Evolutionary conservation across 2,113 vertebrate species (phyloP).

Genomic region (Nycticryphes semicollaris): DNA sequence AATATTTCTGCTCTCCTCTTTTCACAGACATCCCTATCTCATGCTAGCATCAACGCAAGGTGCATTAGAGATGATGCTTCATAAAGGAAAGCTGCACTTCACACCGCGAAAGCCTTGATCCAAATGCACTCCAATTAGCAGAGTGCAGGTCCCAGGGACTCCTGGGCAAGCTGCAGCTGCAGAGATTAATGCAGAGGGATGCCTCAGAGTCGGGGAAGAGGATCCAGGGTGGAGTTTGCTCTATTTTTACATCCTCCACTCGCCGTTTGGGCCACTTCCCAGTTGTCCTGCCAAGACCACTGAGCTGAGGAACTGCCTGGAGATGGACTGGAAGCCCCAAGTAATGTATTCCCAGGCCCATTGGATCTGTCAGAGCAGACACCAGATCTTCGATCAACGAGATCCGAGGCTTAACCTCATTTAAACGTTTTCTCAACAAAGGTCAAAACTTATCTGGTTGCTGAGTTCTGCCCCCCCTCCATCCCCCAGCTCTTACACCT

Average conservation of each 20-base stretch:
- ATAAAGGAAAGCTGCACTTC: slow-evolving; percentile 5
- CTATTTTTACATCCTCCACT: background rate
- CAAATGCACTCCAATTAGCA: slow-evolving; percentile 49
- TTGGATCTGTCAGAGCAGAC: slow-evolving; percentile 43
- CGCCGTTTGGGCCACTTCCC: background rate
- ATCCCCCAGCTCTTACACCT: slow-evolving; percentile 14
- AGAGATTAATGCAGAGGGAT: slow-evolving; percentile 6
- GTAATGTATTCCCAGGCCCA: slow-evolving; percentile 6
- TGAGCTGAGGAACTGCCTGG: background rate
- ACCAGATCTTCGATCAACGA: background rate
- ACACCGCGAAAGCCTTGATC: slow-evolving; percentile 25
- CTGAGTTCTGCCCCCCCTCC: background rate
- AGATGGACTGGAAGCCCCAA: background rate
- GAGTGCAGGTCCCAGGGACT: slow-evolving; percentile 28
- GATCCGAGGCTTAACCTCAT: slow-evolving; percentile 52
- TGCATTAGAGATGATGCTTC: slow-evolving; percentile 4
- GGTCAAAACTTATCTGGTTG: slow-evolving; percentile 73
- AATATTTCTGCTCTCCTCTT: slow-evolving; percentile 15
- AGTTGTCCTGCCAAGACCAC: background rate
- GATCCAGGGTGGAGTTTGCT: background rate
- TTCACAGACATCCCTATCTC: background rate
- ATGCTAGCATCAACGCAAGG: background rate
- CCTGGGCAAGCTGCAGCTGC: slow-evolving; percentile 10
- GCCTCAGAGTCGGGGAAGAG: background rate
- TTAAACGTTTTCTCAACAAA: slow-evolving; percentile 53